Evolutionary conservation across 2,888 invertebrate species (phyloP).

Genomic region (Macaria liturata): DNA sequence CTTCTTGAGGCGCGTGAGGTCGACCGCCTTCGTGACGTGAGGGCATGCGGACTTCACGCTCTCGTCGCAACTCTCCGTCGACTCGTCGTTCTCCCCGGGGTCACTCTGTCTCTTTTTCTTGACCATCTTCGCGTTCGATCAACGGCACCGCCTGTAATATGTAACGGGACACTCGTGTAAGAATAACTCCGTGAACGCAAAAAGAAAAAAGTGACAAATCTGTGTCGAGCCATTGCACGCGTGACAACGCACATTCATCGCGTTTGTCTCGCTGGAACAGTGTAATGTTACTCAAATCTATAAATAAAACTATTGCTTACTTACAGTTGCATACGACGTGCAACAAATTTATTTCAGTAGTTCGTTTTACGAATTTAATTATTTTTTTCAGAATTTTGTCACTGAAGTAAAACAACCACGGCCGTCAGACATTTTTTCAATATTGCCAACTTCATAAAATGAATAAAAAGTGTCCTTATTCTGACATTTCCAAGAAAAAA

Average conservation of each 20-base stretch:
- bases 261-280: slow-evolving; percentile 34
- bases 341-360: slow-evolving; percentile 46
- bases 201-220: slow-evolving; percentile 81
- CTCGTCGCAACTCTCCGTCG: slow-evolving; percentile 89
- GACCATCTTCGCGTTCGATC: slow-evolving; percentile 83
- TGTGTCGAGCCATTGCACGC: slow-evolving; percentile 81
- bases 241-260: slow-evolving; percentile 80
- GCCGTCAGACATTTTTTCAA: slow-evolving; percentile 74
- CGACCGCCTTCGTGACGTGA: slow-evolving; percentile 88
- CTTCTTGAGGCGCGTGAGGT: slow-evolving; percentile 84
- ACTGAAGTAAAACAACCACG: slow-evolving; percentile 64
- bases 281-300: slow-evolving; percentile 37
- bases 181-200: slow-evolving; percentile 77
- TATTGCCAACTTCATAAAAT: slow-evolving; percentile 57
- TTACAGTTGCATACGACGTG: slow-evolving; percentile 71
- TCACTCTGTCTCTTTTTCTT: slow-evolving; percentile 90
- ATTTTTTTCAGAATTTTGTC: slow-evolving; percentile 63
- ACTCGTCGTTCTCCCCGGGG: slow-evolving; percentile 85
- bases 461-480: slow-evolving; percentile 1
- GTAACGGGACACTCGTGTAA: slow-evolving; percentile 80
- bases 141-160: slow-evolving; percentile 70
- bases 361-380: slow-evolving; percentile 50
- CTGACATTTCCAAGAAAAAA: neutral
- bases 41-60: slow-evolving; percentile 85
- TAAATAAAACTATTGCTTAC: slow-evolving; percentile 50